These are phyloP conservation scores for Cantharis flavilabris DNA, from an alignment of 2,888 invertebrate species.

Conservation along the genomic window DNA sequence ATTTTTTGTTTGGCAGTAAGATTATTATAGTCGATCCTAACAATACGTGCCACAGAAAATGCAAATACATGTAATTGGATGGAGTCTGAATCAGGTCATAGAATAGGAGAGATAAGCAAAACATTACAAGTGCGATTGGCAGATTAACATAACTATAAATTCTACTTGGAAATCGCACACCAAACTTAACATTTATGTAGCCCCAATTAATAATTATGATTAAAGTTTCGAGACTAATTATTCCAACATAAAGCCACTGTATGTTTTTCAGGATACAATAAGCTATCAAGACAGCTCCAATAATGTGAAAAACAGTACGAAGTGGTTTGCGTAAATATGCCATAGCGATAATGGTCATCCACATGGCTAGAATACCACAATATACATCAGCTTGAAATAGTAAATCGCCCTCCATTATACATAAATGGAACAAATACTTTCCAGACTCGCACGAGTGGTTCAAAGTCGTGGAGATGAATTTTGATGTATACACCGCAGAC, in stretches of 20 bases:
- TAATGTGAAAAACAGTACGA: not conserved
- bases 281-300: not conserved
- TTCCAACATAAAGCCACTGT: not conserved
- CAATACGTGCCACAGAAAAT: not conserved
- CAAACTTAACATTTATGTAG: not conserved
- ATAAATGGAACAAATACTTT: not conserved
- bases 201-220: not conserved
- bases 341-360: not conserved
- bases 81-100: not conserved
- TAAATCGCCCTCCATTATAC: not conserved
- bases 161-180: not conserved
- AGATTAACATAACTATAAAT: not conserved
- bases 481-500: not conserved
- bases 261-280: not conserved
- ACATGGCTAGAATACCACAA: not conserved
- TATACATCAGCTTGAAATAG: not conserved
- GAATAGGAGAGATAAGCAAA: not conserved
- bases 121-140: not conserved
- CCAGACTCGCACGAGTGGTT: not conserved
- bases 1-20: not conserved
- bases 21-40: not conserved
- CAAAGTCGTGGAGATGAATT: not conserved
- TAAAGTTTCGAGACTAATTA: not conserved
- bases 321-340: not conserved
- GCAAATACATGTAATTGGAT: not conserved